Conservation (phyloP, 2,888 invertebrate genomes). For the Drosophila antonietae region DNA sequence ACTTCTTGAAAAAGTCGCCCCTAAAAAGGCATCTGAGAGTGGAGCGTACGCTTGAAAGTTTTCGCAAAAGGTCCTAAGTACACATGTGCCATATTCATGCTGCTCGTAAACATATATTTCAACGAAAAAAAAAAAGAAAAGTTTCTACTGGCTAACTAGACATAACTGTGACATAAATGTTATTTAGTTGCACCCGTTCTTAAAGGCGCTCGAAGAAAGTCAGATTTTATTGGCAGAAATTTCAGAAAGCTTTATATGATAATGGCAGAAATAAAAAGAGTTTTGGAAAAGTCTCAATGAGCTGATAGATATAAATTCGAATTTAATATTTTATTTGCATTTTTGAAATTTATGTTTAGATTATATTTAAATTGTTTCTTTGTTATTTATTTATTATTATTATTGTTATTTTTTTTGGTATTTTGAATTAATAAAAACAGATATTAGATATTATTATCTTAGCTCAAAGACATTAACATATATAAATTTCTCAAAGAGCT, state of each 20-base stretch:
- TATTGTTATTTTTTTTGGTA: no score
- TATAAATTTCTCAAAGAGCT: not conserved
- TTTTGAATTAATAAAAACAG: no score
- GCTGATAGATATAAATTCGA: no score
- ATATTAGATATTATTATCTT: no score
- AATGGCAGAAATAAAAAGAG: no score
- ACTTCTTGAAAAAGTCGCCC: conserved; percentile 31
- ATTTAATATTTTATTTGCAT: no score
- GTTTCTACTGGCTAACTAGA: conserved; percentile 30
- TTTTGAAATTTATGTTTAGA: no score
- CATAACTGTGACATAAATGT: conserved; percentile 25
- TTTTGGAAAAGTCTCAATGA: no score
- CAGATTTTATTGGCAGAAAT: not conserved
- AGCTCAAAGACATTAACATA: no score
- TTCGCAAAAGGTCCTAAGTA: conserved; percentile 28
- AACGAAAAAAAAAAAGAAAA: conserved; percentile 11
- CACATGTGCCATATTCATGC: conserved; percentile 27
- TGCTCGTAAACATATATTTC: conserved; percentile 25
- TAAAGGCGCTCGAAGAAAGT: not conserved
- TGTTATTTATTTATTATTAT: no score
- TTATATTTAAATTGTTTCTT: no score
- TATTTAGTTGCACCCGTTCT: not conserved
- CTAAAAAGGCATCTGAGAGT: conserved; percentile 28
- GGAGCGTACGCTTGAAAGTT: conserved; percentile 52
- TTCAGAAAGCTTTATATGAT: not conserved